Evolutionary conservation across 2,797 vertebrate genomes (phyloP), one percentile per base, ranked within the genome.

Genomic region (Hylomyscus alleni): DNA sequence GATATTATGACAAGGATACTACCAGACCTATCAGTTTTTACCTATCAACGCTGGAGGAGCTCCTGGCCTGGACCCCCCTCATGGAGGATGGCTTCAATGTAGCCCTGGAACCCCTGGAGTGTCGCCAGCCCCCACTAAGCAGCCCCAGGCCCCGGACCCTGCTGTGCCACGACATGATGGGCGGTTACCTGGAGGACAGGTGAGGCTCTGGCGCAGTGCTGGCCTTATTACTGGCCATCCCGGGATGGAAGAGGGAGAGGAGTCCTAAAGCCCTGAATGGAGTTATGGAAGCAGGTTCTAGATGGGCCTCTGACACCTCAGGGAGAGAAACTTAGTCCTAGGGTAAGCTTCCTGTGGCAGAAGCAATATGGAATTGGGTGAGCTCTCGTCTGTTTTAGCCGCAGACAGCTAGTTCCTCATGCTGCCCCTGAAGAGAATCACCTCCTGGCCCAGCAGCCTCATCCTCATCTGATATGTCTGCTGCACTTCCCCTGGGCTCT

Each of bases 111-210:
- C 99, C 99, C 0, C 95, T 99, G 90, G 99, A 98, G 0, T 24
- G 95, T 40, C 99, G 99, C 73, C 98, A 99, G 95, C 99, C 99
- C 20, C 97, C 98, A 0, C 98, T 99, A 54, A 93, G 40, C 37
- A 97, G 97, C 50, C 60, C 29, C 60, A 98, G 96, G 56, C 98
- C 98, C 17, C 98, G 99, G 86, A 99, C 99, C 0, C 95, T 99
- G 96, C 98, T 99, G 95, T 99, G 99, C 96, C 99, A 99, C 1
- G 99, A 99, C 98, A 99, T 99, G 99, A 99, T 99, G 97, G 99
- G 99, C 0, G 99, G 99, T 3, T 99, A 99, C 98, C 97, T 99
- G 81, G 99, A 99, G 6, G 99, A 99, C 99, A 99, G 99, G 99
- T 99, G 97, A 0, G 22, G 0, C 1, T 2, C 40, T 37, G n/a